A percentile compares a stretch with the other conserved stretches of the same genome.
phyloP scores from a whole-genome alignment of 2,888 invertebrate genomes.

The Hypomecis atomaria region DNA sequence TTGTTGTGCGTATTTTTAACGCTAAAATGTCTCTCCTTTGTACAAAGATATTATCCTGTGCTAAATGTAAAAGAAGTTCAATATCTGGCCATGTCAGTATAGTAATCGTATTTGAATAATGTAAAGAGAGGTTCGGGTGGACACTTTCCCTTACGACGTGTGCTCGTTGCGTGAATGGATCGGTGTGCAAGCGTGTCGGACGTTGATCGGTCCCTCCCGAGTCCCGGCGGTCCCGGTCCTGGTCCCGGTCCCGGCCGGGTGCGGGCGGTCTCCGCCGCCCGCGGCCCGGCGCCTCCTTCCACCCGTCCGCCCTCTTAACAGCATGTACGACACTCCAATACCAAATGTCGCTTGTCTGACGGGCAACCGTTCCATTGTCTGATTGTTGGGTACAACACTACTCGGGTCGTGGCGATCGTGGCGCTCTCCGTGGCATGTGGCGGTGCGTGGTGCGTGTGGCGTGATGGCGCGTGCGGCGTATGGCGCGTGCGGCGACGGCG shows the following conservation, averaged over 20 bases:
- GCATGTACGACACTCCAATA: slow-evolving; percentile 82
- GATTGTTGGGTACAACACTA: slow-evolving; percentile 86
- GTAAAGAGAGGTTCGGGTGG: slow-evolving; percentile 71
- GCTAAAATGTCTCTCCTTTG: slow-evolving; percentile 69
- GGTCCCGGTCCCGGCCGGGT: slow-evolving; percentile 48
- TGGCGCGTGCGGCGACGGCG: slow-evolving; percentile 40
- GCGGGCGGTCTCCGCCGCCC: slow-evolving; percentile 62
- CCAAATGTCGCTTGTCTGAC: slow-evolving; percentile 85
- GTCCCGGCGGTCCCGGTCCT: slow-evolving; percentile 20
- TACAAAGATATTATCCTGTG: slow-evolving; percentile 63
- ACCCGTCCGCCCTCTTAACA: slow-evolving; percentile 80
- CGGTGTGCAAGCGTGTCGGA: slow-evolving; percentile 48
- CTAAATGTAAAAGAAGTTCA: slow-evolving; percentile 57
- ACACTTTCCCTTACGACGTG: slow-evolving; percentile 66
- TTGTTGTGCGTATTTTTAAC: slow-evolving; percentile 66
- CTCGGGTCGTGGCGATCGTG: slow-evolving; percentile 84
- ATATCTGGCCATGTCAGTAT: slow-evolving; percentile 58
- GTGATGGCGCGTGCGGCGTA: slow-evolving; percentile 45
- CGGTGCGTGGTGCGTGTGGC: slow-evolving; percentile 41
- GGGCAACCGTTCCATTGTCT: slow-evolving; percentile 86
- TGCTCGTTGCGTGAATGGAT: slow-evolving; percentile 49
- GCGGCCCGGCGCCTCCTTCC: slow-evolving; percentile 57
- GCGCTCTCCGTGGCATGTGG: slow-evolving; percentile 77
- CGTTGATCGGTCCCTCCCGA: slow-evolving; percentile 50
- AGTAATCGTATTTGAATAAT: slow-evolving; percentile 38